Base-by-base conservation (phyloP, 2,797 vertebrate species). In the Smutsia gigantea region DNA sequence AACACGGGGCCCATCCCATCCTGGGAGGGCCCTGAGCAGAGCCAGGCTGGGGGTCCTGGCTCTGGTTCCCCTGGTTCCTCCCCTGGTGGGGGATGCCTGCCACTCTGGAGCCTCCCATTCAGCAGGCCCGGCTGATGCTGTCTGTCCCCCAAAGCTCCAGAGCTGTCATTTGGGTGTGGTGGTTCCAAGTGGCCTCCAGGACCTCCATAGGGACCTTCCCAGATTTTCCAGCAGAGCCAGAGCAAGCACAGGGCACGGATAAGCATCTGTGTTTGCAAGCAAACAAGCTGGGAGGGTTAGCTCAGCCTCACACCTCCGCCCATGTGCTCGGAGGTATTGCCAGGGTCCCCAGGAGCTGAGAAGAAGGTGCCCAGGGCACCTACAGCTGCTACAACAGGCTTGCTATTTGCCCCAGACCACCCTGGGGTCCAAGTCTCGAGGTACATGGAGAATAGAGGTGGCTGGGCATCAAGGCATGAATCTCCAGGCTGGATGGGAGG, bases 321-420 rank as follows among this genome's bases (percentile, higher is more conserved):
- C 9, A 5, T 64, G 46, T 39, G 72, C 96, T 97, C 83, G 77
- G 92, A 97, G 97, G 92, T 53, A 27, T 2, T 31, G 69, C 92
- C 96, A 94, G 85, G 72, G 79, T 87, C 87, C 94, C 90, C 53
- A 55, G 86, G 83, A 95, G 25, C 29, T 2, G 8, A 74, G 68
- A n/a, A 53, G 68, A 17, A 29, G 72, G 6, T 7, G 49, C 84
- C 37, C 49, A 1, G 27, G 63, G 89, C 66, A 72, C 66, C 18
- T 7, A 18, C 55, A 2, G 23, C 29, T 1, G 15, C 51, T 19
- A 25, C 10, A 21, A 63, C 39, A 5, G 4, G 42, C 5, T 4
- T 4, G 0, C 78, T 2, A 5, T 15, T 3, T 17, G 37, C n/a
- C 85, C 69, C 10, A 0, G 15, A 55, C 90, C 49, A 31, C 21